Conservation (phyloP, 2,113 vertebrate species). For the Scalopus aquaticus region DNA sequence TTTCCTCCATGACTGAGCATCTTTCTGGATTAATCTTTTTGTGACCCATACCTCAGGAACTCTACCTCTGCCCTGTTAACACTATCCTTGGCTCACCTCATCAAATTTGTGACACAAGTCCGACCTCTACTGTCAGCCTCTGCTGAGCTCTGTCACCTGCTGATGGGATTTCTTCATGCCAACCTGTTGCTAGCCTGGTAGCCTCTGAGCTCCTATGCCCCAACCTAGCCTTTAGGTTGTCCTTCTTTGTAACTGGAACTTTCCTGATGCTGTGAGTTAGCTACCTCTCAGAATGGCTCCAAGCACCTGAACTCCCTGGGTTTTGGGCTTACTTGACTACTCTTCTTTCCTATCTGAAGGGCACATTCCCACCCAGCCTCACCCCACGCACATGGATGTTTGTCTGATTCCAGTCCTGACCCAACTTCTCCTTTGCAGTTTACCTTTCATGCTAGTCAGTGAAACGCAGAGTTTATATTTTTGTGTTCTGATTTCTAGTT, state of each 20-base stretch:
- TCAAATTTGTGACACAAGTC: neutral
- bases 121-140: neutral
- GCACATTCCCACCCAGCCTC: neutral
- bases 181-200: neutral
- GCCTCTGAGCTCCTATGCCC: neutral
- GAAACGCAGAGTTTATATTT: neutral
- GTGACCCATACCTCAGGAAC: neutral
- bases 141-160: neutral
- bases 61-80: neutral
- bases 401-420: neutral
- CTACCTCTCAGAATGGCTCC: neutral
- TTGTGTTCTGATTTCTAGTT: neutral
- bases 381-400: neutral
- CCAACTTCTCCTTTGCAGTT: neutral
- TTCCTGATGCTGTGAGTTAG: neutral
- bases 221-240: neutral
- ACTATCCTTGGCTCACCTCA: neutral
- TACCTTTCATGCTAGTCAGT: neutral
- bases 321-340: neutral
- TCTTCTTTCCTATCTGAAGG: neutral
- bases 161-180: neutral
- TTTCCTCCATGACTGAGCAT: neutral
- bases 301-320: neutral
- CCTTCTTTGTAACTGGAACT: neutral
- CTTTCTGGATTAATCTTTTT: neutral